Conservation (phyloP, 2,888 invertebrate species). For the Chloroclystis v-ata region DNA sequence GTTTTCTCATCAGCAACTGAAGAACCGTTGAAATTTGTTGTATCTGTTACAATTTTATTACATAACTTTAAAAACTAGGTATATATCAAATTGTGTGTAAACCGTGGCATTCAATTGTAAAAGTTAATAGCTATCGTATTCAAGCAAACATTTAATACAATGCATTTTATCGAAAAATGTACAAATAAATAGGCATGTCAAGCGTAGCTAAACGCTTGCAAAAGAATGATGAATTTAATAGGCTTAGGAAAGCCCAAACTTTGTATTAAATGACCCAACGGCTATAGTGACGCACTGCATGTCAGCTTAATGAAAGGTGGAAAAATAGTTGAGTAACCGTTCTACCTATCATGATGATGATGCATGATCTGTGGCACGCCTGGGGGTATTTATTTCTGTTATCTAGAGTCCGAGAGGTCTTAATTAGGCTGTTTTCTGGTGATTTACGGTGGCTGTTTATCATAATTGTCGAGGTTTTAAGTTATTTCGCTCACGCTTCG, state of each 20-base stretch:
- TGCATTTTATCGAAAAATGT: no score
- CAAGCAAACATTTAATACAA: no score
- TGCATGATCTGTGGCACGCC: conserved; percentile 23
- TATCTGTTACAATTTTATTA: no score
- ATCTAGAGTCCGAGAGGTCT: conserved; percentile 22
- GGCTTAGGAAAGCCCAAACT: no score
- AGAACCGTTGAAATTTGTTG: no score
- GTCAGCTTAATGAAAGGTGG: conserved; percentile 29
- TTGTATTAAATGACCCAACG: conserved; percentile 2
- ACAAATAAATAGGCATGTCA: not conserved
- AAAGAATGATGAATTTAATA: no score
- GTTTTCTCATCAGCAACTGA: no score
- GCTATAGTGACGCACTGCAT: not conserved
- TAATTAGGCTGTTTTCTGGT: conserved; percentile 25
- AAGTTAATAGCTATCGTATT: no score
- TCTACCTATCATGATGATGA: conserved; percentile 18
- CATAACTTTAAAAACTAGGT: no score
- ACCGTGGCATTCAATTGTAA: no score
- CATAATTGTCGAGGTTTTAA: not conserved
- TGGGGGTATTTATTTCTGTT: conserved; percentile 21
- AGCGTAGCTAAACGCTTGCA: not conserved
- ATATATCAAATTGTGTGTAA: no score
- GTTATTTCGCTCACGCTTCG: not conserved
- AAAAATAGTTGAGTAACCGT: conserved; percentile 26
- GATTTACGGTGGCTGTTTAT: conserved; percentile 12